Base-by-base conservation (phyloP, 2,113 vertebrate genomes). In the Phoxinus phoxinus region DNA sequence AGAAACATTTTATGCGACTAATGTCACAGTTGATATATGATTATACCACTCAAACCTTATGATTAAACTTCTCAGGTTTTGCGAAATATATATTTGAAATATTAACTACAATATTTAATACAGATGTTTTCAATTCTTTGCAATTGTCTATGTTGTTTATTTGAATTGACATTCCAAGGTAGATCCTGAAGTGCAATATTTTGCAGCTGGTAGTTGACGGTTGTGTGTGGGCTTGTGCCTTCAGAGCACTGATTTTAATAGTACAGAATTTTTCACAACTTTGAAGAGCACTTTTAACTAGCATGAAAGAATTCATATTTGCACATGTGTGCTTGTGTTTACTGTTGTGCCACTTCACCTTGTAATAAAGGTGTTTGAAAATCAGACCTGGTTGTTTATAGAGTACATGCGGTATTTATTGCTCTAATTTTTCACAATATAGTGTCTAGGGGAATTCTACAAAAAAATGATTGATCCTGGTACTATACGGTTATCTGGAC, bases 321-420 rank as follows among this genome's bases (percentile, higher is more conserved):
- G 94, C 95, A 94, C 90, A 89, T 88, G 94, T 92, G 92, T 96
- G 95, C 92, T 93, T 93, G 92, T 92, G 93, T 95, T 96, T 91
- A 94, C 90, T 93, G 92, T 93, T 93, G 91, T 93, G 93, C 94
- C 95, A 96, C 94, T 87, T 86, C 94, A 95, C 95, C 94, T 91
- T 89, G 91, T 94, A 97, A 96, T 96, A 97, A 97, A 89, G 77
- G 82, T 84, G 87, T 74, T 88, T 84, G 7, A 84, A 77, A 74
- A 74, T 80, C 69, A 81, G 9, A 3, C 25, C n/a, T 11, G 17
- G 5, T 77, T 44, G 56, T 72, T 79, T 65, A 23, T 51, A 8
- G 12, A 25, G 44, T 41, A 0, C n/a, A 30, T 32, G n/a, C 27
- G 0, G 3, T 44, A 30, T 71, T 74, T 69, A 11, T 51, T n/a